These are phyloP conservation scores for Geophilus truncorum DNA, from an alignment of 2,888 invertebrate genomes.

Conservation along the genomic window DNA sequence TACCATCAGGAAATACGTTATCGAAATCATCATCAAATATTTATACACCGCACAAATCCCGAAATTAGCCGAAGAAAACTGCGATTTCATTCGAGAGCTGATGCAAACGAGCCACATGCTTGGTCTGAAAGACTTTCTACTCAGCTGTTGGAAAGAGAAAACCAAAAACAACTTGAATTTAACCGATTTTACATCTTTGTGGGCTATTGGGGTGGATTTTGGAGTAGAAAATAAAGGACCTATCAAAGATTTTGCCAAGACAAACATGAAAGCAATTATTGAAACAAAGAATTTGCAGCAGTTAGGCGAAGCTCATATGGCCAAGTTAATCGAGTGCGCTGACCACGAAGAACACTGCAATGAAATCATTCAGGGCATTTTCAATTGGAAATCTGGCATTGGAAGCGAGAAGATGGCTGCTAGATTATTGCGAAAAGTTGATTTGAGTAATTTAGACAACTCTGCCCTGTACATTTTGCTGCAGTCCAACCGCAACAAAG, in stretches of 20 bases:
- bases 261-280: not conserved
- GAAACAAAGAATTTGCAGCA: not conserved
- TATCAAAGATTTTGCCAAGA: not conserved
- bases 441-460: not conserved
- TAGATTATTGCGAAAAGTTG: not conserved
- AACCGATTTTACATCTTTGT: not conserved
- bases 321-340: not conserved
- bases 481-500: not conserved
- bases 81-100: not conserved
- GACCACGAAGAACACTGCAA: not conserved
- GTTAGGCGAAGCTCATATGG: not conserved
- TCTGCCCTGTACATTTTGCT: not conserved
- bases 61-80: not conserved
- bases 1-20: not conserved
- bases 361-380: not conserved
- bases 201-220: not conserved
- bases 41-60: not conserved
- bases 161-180: not conserved
- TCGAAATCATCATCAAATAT: not conserved
- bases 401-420: not conserved
- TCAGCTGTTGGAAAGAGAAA: not conserved
- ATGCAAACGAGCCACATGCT: not conserved
- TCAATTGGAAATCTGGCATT: not conserved
- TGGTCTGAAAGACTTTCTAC: not conserved
- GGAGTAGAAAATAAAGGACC: not conserved